Evolutionary conservation across 1,140 invertebrate species (phyloP).

Genomic region (Aphelenchoides fujianensis): DNA sequence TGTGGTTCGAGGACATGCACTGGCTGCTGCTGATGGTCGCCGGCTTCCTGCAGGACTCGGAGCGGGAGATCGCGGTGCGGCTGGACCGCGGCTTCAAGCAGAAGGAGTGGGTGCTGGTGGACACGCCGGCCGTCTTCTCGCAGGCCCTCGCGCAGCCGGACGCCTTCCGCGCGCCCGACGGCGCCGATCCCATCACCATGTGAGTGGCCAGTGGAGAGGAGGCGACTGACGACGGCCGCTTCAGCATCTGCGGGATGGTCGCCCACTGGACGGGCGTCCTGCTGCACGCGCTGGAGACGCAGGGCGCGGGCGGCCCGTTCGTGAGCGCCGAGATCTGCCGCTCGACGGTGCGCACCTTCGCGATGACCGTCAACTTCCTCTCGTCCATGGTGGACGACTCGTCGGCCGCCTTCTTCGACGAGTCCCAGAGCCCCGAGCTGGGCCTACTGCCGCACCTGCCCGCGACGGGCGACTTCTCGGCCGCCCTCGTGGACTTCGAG

Average conservation of each 20-base stretch:
- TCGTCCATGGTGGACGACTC: background rate
- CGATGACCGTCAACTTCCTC: background rate
- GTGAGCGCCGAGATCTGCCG: slow-evolving; percentile 13
- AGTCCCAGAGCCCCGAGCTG: background rate
- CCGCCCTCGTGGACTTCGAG: background rate
- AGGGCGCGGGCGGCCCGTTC: slow-evolving; percentile 2
- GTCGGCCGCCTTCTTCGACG: slow-evolving; percentile 9
- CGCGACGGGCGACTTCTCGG: slow-evolving; percentile 8
- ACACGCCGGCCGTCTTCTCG: background rate
- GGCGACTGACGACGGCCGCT: background rate
- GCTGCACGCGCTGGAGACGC: slow-evolving; percentile 1
- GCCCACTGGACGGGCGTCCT: slow-evolving; percentile 12
- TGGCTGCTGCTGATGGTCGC: slow-evolving; percentile 16
- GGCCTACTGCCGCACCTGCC: slow-evolving; percentile 1
- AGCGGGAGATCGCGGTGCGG: background rate
- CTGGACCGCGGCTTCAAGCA: slow-evolving; percentile 2
- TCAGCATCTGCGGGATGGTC: slow-evolving; percentile 2
- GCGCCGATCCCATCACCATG: slow-evolving; percentile 7
- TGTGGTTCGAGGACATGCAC: slow-evolving; percentile 18
- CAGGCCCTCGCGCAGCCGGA: background rate
- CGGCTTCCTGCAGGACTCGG: slow-evolving; percentile 11
- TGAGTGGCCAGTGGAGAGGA: background rate
- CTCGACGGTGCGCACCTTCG: slow-evolving; percentile 12
- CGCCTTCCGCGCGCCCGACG: background rate
- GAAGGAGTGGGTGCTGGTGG: background rate